A percentile compares a stretch with the other conserved stretches of the same genome.
Evolutionary conservation across 2,888 invertebrate species (phyloP).

Genomic region (Lasius fuliginosus): DNA sequence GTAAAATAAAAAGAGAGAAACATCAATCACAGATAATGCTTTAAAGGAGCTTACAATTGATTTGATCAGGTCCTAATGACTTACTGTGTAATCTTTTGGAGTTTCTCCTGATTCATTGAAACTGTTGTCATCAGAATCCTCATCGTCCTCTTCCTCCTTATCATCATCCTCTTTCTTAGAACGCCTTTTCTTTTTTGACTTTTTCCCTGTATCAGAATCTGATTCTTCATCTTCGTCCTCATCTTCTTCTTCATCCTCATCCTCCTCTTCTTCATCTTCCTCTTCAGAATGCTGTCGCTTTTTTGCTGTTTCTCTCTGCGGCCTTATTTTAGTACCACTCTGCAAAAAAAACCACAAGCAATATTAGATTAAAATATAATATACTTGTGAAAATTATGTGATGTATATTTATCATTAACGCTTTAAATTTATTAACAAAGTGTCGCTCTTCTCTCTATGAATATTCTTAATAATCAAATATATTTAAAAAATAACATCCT

Average conservation of each 20-base stretch:
- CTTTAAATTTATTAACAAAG: too few relatives aligned
- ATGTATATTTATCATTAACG: too few relatives aligned
- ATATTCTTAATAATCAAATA: background rate
- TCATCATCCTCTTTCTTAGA: slow-evolving; percentile 84
- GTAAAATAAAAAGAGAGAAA: slow-evolving; percentile 66
- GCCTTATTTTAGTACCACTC: slow-evolving; percentile 82
- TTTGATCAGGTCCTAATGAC: slow-evolving; percentile 8
- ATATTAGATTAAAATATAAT: slow-evolving; percentile 16
- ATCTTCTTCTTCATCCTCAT: slow-evolving; percentile 83
- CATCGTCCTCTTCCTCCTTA: slow-evolving; percentile 84
- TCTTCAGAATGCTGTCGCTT: slow-evolving; percentile 85
- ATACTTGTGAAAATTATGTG: background rate
- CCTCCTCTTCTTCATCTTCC: slow-evolving; percentile 83
- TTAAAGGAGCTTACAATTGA: background rate
- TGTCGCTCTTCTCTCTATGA: background rate
- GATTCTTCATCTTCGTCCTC: slow-evolving; percentile 84
- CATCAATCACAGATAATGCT: background rate
- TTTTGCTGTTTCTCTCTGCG: slow-evolving; percentile 82
- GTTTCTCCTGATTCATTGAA: slow-evolving; percentile 83
- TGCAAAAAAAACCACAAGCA: slow-evolving; percentile 49
- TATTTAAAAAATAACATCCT: background rate
- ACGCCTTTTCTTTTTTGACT: slow-evolving; percentile 80
- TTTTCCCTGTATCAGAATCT: slow-evolving; percentile 83
- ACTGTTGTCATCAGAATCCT: slow-evolving; percentile 84
- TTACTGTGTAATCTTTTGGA: slow-evolving; percentile 85